Percentiles rank a stretch among this genome's conserved stretches.
Conservation (phyloP, 2,797 vertebrate species). For the Rhinogobio ventralis region DNA sequence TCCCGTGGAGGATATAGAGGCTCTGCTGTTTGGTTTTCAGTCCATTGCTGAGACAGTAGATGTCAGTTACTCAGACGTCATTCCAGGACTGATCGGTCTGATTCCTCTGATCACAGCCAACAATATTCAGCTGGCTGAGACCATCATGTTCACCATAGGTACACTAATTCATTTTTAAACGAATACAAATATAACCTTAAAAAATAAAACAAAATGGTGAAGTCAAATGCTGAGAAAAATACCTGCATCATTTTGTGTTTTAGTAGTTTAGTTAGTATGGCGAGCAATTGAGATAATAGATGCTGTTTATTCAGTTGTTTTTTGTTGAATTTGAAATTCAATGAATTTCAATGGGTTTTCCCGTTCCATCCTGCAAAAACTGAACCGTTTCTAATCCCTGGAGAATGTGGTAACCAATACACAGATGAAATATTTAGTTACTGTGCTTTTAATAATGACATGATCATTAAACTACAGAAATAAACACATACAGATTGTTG, state of each 20-base stretch:
- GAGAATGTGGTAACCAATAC: too few species aligned
- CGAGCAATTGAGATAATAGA: too few species aligned
- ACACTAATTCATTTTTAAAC: conserved; percentile 51
- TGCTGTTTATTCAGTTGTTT: too few species aligned
- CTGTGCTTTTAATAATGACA: too few species aligned
- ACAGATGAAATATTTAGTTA: too few species aligned
- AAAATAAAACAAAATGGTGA: not conserved
- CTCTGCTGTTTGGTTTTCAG: conserved; percentile 96
- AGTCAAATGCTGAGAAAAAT: not conserved
- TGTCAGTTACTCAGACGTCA: conserved; percentile 97
- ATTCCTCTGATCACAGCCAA: conserved; percentile 96
- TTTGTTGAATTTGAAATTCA: too few species aligned
- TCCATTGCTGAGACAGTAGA: conserved; percentile 99
- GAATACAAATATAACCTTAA: not conserved
- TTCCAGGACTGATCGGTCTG: conserved; percentile 95
- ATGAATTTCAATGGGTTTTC: too few species aligned
- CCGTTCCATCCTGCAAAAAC: too few species aligned
- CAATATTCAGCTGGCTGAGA: conserved; percentile 94
- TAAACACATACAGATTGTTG: too few species aligned
- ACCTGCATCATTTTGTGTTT: not conserved
- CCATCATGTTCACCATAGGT: conserved; percentile 99
- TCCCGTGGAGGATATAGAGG: conserved; percentile 88
- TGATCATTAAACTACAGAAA: too few species aligned
- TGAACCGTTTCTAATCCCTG: too few species aligned
- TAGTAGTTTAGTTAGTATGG: not conserved